Evolutionary conservation across 2,113 vertebrate genomes (phyloP).

Genomic region (Pteropus alecto): DNA sequence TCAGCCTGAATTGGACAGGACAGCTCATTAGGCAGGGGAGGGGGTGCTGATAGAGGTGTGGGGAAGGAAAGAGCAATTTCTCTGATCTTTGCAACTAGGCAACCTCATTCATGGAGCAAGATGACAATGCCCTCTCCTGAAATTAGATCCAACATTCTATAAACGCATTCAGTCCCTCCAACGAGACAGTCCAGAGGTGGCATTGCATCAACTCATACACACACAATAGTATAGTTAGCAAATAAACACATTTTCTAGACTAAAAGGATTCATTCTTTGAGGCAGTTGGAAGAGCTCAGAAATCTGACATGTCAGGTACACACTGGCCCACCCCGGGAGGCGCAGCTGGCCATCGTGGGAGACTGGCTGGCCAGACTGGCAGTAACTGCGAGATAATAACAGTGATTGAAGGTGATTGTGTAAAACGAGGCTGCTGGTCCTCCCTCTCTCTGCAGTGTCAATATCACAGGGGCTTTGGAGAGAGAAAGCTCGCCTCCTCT

Average conservation of each 20-base stretch:
- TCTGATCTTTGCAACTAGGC: slow-evolving; percentile 40
- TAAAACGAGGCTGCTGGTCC: too few relatives aligned
- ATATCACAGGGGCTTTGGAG: not conserved
- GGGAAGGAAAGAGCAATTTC: not conserved
- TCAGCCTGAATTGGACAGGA: not conserved
- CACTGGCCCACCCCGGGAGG: not conserved
- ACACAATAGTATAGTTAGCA: slow-evolving; percentile 37
- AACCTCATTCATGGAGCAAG: not conserved
- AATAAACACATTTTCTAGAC: slow-evolving; percentile 42
- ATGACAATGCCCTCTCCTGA: not conserved
- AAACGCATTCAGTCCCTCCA: slow-evolving; percentile 59
- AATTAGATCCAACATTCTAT: slow-evolving; percentile 24
- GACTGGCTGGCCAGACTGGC: not conserved
- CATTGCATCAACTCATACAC: slow-evolving; percentile 53
- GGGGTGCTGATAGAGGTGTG: not conserved
- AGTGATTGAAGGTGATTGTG: not conserved
- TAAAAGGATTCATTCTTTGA: slow-evolving; percentile 35
- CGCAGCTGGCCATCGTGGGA: accelerated
- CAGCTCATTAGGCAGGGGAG: not conserved
- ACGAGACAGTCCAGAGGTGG: slow-evolving; percentile 45
- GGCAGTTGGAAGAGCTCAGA: not conserved
- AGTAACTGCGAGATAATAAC: not conserved
- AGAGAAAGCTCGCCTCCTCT: not conserved
- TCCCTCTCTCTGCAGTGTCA: not conserved
- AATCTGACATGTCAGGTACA: not conserved